Evolutionary conservation across 2,888 invertebrate genomes (phyloP).

Genomic region (Drosophila pegasa): DNA sequence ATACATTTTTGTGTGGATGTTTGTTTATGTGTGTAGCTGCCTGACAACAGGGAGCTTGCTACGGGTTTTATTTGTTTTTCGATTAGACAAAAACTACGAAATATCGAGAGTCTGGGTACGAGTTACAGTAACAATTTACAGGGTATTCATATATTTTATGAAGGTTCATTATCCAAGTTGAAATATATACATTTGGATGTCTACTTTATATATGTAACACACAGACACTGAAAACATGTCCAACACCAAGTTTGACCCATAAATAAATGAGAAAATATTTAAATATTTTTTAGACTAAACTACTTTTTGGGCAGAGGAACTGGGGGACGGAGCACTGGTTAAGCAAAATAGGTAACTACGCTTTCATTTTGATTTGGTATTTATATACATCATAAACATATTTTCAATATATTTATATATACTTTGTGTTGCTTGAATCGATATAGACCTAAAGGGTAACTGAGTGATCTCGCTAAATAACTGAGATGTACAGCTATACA

Average conservation of each 20-base stretch:
- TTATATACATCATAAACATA: slow-evolving; percentile 36
- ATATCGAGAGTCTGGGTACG: slow-evolving; percentile 24
- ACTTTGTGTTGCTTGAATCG: slow-evolving; percentile 65
- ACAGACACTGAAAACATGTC: slow-evolving; percentile 64
- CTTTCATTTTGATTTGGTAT: slow-evolving; percentile 44
- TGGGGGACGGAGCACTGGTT: slow-evolving; percentile 28
- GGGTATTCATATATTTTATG: slow-evolving; percentile 11
- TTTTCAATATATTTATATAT: slow-evolving; percentile 58
- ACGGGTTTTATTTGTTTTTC: slow-evolving; percentile 30
- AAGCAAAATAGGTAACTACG: slow-evolving; percentile 47
- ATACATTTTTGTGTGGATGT: slow-evolving; percentile 39
- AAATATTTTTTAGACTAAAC: slow-evolving; percentile 40
- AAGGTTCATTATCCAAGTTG: slow-evolving; percentile 50
- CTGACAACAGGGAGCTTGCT: slow-evolving; percentile 47
- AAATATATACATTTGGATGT: slow-evolving; percentile 1
- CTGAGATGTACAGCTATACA: slow-evolving; percentile 55
- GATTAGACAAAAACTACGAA: slow-evolving; percentile 72
- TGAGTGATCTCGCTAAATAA: slow-evolving; percentile 36
- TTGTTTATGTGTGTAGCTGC: slow-evolving; percentile 45
- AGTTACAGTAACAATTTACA: slow-evolving; percentile 24
- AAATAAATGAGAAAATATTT: slow-evolving; percentile 13
- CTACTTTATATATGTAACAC: slow-evolving; percentile 31
- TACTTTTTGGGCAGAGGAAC: slow-evolving; percentile 56
- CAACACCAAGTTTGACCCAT: slow-evolving; percentile 60
- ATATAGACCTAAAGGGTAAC: slow-evolving; percentile 12